phyloP scores from a whole-genome alignment of 2,888 invertebrate species.

The Meghimatium bilineatum region DNA sequence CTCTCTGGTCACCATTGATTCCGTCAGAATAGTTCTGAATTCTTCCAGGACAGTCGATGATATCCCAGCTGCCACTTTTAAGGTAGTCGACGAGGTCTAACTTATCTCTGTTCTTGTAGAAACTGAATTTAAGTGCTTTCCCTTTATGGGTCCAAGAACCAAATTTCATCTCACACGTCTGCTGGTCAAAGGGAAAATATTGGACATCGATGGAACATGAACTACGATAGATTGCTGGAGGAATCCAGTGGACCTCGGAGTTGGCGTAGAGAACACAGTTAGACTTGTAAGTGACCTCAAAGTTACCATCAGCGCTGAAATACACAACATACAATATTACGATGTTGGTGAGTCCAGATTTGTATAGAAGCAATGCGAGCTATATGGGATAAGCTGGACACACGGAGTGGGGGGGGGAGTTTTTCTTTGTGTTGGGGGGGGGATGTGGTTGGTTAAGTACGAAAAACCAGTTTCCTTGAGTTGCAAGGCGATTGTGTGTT shows the following conservation, averaged over 20 bases:
- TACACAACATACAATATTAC: too few relatives aligned
- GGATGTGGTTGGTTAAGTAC: too few relatives aligned
- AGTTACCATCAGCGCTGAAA: slow-evolving; percentile 97
- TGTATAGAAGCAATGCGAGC: too few relatives aligned
- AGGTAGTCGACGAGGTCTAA: slow-evolving; percentile 76
- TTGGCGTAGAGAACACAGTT: slow-evolving; percentile 97
- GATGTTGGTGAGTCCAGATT: too few relatives aligned
- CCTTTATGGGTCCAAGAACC: slow-evolving; percentile 81
- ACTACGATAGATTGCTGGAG: slow-evolving; percentile 99
- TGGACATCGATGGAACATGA: slow-evolving; percentile 99
- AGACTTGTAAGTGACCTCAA: slow-evolving; percentile 99
- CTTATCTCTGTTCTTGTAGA: slow-evolving; percentile 68
- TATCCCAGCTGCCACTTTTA: slow-evolving; percentile 77
- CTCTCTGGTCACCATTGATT: slow-evolving; percentile 64
- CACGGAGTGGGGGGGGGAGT: too few relatives aligned
- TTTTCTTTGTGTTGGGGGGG: too few relatives aligned
- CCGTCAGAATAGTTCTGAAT: slow-evolving; percentile 63
- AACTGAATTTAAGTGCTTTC: slow-evolving; percentile 71
- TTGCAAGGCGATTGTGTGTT: too few relatives aligned
- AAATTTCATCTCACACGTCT: slow-evolving; percentile 99
- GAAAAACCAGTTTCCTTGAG: too few relatives aligned
- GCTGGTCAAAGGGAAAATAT: slow-evolving; percentile 99
- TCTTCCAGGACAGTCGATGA: slow-evolving; percentile 73
- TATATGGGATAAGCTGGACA: too few relatives aligned
- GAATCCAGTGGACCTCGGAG: slow-evolving; percentile 97